phyloP scores from a whole-genome alignment of 2,888 invertebrate genomes.

The Branchipolynoe longqiensis region DNA sequence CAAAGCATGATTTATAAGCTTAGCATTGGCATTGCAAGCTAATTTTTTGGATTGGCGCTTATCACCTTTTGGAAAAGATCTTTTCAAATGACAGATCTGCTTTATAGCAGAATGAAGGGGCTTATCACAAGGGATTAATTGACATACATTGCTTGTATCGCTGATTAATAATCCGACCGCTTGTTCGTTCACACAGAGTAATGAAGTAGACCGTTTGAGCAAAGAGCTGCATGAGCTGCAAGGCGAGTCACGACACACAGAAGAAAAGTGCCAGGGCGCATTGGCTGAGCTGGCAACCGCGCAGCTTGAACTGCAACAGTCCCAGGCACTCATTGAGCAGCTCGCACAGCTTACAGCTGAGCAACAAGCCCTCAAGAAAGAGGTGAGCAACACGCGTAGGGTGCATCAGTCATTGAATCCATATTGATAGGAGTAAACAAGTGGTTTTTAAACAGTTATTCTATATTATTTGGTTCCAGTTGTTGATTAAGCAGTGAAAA shows the following conservation, averaged over 20 bases:
- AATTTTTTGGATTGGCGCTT: too few relatives aligned
- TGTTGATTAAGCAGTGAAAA: too few relatives aligned
- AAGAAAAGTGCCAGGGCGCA: slow-evolving; percentile 22
- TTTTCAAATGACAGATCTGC: too few relatives aligned
- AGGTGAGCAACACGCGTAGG: slow-evolving; percentile 68
- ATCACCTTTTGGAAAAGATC: too few relatives aligned
- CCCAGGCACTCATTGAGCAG: slow-evolving; percentile 72
- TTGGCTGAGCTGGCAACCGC: slow-evolving; percentile 61
- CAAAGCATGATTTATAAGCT: too few relatives aligned
- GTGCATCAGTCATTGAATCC: not conserved
- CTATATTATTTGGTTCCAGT: too few relatives aligned
- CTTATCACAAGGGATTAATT: too few relatives aligned
- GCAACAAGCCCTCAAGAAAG: slow-evolving; percentile 71
- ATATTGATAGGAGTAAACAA: too few relatives aligned
- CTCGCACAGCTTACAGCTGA: slow-evolving; percentile 72
- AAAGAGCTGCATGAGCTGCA: slow-evolving; percentile 59
- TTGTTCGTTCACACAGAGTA: slow-evolving; percentile 40
- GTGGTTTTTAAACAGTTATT: too few relatives aligned
- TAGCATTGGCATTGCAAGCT: too few relatives aligned
- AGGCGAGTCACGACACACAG: slow-evolving; percentile 47
- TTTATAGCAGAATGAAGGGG: too few relatives aligned
- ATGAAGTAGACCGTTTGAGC: slow-evolving; percentile 61
- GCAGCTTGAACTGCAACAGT: slow-evolving; percentile 71
- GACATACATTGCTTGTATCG: too few relatives aligned
- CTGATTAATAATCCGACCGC: not conserved